phyloP scores from a whole-genome alignment of 2,797 vertebrate genomes.

The Acrocephalus scirpaceus region DNA sequence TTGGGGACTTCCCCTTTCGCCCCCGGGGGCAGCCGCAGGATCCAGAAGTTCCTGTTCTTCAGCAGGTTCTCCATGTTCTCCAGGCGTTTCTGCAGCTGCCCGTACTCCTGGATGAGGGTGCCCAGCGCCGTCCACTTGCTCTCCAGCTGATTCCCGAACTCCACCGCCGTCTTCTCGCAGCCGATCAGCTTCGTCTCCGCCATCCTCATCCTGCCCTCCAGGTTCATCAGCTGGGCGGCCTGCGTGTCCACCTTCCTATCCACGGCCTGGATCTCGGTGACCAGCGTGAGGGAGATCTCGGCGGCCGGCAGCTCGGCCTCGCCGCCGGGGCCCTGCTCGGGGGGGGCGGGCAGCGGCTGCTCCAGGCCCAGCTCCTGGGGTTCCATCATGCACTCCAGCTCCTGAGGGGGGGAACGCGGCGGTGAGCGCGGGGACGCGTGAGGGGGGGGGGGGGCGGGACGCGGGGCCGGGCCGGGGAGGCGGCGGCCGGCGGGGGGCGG shows the following conservation, averaged over 20 bases:
- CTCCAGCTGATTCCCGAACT: conserved; percentile 78
- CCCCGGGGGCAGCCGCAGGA: conserved; percentile 75
- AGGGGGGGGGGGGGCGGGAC: background rate
- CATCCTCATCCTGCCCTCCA: conserved; percentile 76
- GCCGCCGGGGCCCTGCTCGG: conserved; percentile 42
- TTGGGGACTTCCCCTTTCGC: conserved; percentile 75
- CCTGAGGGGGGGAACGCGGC: conserved; percentile 23
- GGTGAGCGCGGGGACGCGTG: background rate
- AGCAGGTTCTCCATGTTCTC: conserved; percentile 78
- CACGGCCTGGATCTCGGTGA: conserved; percentile 77
- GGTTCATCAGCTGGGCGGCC: conserved; percentile 73
- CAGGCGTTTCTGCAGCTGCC: conserved; percentile 74
- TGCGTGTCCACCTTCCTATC: conserved; percentile 77
- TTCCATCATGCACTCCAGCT: conserved; percentile 73
- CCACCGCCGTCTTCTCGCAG: conserved; percentile 76
- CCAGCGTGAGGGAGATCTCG: conserved; percentile 76
- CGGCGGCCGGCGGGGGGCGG: background rate
- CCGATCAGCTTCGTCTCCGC: conserved; percentile 75
- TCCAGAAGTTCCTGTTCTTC: conserved; percentile 78
- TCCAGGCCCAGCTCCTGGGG: conserved; percentile 65
- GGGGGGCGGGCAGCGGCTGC: conserved; percentile 56
- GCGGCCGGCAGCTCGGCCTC: conserved; percentile 70
- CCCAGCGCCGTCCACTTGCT: conserved; percentile 78
- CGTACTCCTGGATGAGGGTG: conserved; percentile 78
- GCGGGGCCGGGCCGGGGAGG: background rate